These are phyloP conservation scores for Butorides virescens DNA, from an alignment of 2,113 vertebrate species.

Conservation along the genomic window DNA sequence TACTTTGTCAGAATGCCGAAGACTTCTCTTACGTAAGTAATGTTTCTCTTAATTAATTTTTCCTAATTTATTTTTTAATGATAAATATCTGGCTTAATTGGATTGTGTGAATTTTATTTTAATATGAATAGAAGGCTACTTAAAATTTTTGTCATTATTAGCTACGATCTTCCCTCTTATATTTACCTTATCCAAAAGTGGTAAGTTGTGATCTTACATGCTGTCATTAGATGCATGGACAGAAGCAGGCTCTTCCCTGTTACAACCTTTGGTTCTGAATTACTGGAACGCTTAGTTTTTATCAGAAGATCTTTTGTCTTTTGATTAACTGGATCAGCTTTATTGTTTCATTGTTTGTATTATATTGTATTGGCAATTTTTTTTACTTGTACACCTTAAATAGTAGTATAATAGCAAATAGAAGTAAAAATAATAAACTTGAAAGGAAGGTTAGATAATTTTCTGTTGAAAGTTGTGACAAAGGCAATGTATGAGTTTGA, in stretches of 20 bases:
- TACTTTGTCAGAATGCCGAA: conserved; percentile 93
- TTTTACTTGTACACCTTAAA: background rate
- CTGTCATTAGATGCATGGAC: background rate
- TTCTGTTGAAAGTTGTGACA: background rate
- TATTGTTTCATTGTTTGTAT: background rate
- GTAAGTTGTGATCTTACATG: background rate
- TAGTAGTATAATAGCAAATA: background rate
- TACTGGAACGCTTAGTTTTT: background rate
- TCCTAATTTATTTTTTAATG: background rate
- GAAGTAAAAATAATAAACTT: background rate
- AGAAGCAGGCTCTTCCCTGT: background rate
- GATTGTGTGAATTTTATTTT: background rate
- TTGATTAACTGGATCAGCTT: background rate
- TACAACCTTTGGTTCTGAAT: background rate
- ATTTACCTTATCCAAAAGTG: background rate
- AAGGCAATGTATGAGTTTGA: background rate
- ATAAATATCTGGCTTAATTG: background rate
- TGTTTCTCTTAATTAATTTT: background rate
- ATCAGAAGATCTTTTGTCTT: background rate
- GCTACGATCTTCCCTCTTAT: background rate
- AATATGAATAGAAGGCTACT: background rate
- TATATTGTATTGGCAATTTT: background rate
- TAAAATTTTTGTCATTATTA: background rate
- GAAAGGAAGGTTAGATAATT: background rate
- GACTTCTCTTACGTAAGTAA: conserved; percentile 95